Conservation (phyloP, 2,888 invertebrate genomes). For the Syrphus vitripennis region DNA sequence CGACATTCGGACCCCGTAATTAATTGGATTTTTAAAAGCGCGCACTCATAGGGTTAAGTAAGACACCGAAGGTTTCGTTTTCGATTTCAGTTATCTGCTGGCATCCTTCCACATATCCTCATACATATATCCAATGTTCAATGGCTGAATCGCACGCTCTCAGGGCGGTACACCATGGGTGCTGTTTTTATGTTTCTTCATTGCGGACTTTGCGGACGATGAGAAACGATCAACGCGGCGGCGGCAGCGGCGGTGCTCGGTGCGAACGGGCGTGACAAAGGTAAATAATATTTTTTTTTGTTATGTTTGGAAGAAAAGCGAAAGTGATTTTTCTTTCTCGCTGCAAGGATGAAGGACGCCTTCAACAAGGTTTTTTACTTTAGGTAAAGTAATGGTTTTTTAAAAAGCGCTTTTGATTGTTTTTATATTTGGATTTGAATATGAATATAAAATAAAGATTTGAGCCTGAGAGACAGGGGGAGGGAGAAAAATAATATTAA, state of each 20-base stretch:
- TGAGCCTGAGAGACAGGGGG: no score
- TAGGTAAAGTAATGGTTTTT: background rate
- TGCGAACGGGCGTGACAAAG: conserved; percentile 38
- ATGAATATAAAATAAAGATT: background rate
- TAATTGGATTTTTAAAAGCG: conserved; percentile 56
- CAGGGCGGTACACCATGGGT: conserved; percentile 14
- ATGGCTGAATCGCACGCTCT: background rate
- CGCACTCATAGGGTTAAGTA: conserved; percentile 17
- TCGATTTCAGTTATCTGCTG: conserved; percentile 17
- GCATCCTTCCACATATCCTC: background rate
- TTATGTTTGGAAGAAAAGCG: conserved; percentile 23
- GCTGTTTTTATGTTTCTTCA: conserved; percentile 27
- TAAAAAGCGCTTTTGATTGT: background rate
- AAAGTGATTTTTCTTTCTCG: conserved; percentile 46
- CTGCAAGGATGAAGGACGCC: background rate
- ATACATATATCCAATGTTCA: background rate
- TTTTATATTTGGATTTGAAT: background rate
- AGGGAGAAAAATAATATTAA: background rate
- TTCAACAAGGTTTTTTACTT: background rate
- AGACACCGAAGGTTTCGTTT: conserved; percentile 47
- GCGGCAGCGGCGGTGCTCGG: no score
- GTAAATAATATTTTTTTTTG: conserved; percentile 34
- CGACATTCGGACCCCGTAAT: conserved; percentile 56
- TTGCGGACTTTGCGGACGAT: conserved; percentile 3
- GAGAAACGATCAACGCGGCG: conserved; percentile 20